Evolutionary conservation across 2,888 invertebrate species (phyloP), one percentile per base, ranked within the genome.

Genomic region (Acanthococcus lagerstroemiae): DNA sequence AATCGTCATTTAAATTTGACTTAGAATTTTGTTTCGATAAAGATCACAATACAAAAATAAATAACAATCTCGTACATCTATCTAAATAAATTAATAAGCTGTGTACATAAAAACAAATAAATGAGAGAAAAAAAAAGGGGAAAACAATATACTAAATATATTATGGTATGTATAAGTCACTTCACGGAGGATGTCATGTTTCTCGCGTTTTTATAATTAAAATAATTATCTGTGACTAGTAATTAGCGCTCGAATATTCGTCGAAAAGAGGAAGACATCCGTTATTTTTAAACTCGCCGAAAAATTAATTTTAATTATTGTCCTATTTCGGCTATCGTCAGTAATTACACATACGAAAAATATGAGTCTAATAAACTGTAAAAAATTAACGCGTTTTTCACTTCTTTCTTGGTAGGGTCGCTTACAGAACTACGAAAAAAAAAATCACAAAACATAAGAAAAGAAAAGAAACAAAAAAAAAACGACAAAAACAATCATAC

Each of bases 1-100:
- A 45, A 15, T 48, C 60, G 60, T 60, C 60, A 60, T 60, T 60
- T 46, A 60, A 60, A 26, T 60, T 60, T 60, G 60, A 60, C 60
- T 60, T 60, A 60, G 60, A 60, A 60, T 48, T 60, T 60, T 26
- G 60, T 60, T 60, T 45, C 60, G 48, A 27, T 46, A 60, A 60
- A 60, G 60, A 60, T 60, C 60, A 60, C 60, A 60, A 60, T 60
- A 60, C 60, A 60, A 60, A 60, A 60, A 48, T 60, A 60, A 60
- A 60, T 60, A 60, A 60, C 60, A 60, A 60, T 60, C 45, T 60
- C 48, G 17, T 25, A 60, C 21, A 60, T 48, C 26, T 48, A 46
- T 60, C 27, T 46, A 60, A 60, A 60, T 48, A 48, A 60, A 60
- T 60, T 60, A 48, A 60, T 60, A 60, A 60, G 60, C 60, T 60